Evolutionary conservation across 37 sponge, comb jelly and placozoan species (phyloP).

Genomic region (Halisarca cf. caerulea): DNA sequence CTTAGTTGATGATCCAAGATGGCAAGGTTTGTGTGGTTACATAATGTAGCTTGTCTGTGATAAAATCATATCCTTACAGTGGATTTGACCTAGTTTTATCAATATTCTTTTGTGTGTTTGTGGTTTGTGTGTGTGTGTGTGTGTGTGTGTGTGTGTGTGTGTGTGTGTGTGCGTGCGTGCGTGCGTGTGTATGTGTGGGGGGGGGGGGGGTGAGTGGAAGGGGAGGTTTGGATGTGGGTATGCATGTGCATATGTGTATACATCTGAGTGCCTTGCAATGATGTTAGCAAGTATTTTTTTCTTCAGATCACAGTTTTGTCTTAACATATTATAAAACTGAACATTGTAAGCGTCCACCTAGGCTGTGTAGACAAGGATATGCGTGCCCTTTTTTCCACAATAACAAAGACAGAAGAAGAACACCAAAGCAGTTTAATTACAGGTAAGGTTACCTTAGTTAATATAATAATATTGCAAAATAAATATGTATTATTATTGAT

Average conservation of each 20-base stretch:
- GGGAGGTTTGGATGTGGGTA: no score
- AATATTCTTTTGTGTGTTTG: not conserved
- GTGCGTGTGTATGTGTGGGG: no score
- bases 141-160: no score
- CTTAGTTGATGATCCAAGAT: slow-evolving; percentile 81
- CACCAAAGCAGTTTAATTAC: slow-evolving; percentile 84
- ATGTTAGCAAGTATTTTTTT: not conserved
- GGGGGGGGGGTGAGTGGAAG: no score
- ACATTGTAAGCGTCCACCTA: slow-evolving; percentile 90
- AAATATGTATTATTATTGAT: no score
- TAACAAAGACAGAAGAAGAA: slow-evolving; percentile 91
- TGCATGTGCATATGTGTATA: not conserved
- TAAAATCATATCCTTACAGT: no score
- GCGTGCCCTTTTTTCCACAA: slow-evolving; percentile 98
- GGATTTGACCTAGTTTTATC: not conserved
- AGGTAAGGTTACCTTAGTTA: no score
- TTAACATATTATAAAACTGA: slow-evolving; percentile 97
- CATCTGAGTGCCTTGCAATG: not conserved
- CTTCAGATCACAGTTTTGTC: slow-evolving; percentile 90
- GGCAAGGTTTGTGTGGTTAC: slow-evolving; percentile 71
- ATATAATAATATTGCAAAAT: no score
- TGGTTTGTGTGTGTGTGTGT: no score
- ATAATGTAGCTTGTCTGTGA: no score
- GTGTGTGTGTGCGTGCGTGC: not conserved
- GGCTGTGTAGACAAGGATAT: slow-evolving; percentile 95